These are phyloP conservation scores for Meteorus cinctellus DNA, from an alignment of 2,888 invertebrate genomes.

Conservation along the genomic window DNA sequence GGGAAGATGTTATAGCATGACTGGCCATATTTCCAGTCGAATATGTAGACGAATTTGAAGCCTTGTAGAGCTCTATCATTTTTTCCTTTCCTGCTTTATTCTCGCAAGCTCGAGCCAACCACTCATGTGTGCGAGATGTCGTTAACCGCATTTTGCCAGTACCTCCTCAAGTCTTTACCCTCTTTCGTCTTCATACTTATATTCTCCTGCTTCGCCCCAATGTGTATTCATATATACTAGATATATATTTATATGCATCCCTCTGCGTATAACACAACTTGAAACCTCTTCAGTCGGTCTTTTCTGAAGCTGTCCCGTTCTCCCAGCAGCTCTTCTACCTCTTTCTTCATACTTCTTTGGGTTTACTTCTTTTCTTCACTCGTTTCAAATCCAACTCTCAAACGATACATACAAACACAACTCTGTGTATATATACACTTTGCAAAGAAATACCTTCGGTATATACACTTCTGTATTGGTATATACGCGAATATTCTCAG, in stretches of 20 bases:
- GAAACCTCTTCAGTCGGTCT: constrained; percentile 13
- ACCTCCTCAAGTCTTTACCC: constrained; percentile 27
- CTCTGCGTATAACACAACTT: constrained; percentile 23
- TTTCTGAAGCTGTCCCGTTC: not conserved
- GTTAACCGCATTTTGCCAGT: constrained; percentile 39
- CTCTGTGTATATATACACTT: not conserved
- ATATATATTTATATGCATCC: constrained; percentile 15
- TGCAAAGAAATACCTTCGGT: constrained; percentile 13
- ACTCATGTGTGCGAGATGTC: constrained; percentile 37
- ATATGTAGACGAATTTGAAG: too few species aligned
- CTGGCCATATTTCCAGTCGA: too few species aligned
- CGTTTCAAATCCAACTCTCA: constrained; percentile 27
- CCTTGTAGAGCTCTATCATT: not conserved
- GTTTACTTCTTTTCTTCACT: constrained; percentile 31
- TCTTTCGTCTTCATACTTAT: constrained; percentile 18
- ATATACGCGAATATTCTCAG: constrained; percentile 37
- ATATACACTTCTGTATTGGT: not conserved
- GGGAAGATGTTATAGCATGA: too few species aligned
- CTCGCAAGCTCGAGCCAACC: constrained; percentile 16
- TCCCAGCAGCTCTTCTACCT: not conserved
- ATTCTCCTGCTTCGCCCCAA: not conserved
- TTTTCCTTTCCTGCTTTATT: not conserved
- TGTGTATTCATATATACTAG: constrained; percentile 9
- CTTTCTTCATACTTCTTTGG: constrained; percentile 17
- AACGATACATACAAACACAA: not conserved